Conservation (phyloP, 2,797 vertebrate species). For the Coilia nasus region DNA sequence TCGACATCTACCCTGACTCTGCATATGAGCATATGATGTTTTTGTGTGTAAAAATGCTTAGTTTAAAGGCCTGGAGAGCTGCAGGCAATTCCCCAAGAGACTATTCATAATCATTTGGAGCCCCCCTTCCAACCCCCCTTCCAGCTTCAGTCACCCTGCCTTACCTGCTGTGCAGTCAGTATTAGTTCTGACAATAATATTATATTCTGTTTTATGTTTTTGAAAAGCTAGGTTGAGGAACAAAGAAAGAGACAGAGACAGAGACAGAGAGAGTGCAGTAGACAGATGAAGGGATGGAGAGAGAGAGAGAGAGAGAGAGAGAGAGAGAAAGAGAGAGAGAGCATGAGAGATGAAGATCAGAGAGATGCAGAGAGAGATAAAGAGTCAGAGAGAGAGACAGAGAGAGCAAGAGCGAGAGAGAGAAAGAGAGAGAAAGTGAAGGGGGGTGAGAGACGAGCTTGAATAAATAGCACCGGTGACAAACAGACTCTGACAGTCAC, state of each 20-base stretch:
- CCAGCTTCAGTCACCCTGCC: slow-evolving; percentile 21
- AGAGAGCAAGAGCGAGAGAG: not conserved
- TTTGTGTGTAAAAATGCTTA: not conserved
- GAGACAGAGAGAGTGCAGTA: not conserved
- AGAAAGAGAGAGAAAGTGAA: not conserved
- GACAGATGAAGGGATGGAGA: not conserved
- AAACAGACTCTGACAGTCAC: slow-evolving; percentile 46
- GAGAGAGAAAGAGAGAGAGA: not conserved
- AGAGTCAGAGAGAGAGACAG: too few species aligned
- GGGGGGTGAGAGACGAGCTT: not conserved
- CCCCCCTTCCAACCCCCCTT: not conserved
- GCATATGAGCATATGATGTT: not conserved
- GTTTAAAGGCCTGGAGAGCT: not conserved
- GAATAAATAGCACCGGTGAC: slow-evolving; percentile 24
- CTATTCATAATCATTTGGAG: slow-evolving; percentile 19
- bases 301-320: not conserved
- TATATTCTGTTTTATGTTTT: slow-evolving; percentile 50
- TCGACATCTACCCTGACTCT: not conserved
- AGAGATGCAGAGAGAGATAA: too few species aligned
- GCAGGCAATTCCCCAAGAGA: not conserved
- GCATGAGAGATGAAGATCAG: not conserved
- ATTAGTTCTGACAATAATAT: slow-evolving; percentile 52
- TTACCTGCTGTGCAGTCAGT: slow-evolving; percentile 17
- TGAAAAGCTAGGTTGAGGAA: slow-evolving; percentile 49
- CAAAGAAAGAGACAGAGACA: slow-evolving; percentile 6